These are phyloP conservation scores for Anolis sagrei DNA, from an alignment of 2,113 vertebrate genomes.

Conservation along the genomic window DNA sequence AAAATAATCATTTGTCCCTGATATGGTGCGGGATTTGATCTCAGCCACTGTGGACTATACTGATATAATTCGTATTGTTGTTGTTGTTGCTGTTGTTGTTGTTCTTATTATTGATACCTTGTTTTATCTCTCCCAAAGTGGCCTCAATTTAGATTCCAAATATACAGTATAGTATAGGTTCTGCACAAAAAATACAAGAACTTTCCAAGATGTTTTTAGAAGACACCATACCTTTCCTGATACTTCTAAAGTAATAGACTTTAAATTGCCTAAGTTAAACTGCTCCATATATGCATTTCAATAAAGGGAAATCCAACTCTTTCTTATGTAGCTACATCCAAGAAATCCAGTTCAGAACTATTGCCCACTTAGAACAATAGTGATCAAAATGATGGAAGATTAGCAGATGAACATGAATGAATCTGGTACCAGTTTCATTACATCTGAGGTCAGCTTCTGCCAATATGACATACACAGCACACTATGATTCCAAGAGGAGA, in stretches of 20 bases:
- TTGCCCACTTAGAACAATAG: neutral
- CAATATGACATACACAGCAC: neutral
- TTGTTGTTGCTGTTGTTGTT: too few species aligned
- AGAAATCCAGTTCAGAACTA: neutral
- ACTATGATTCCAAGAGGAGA: too few species aligned
- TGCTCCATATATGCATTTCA: neutral
- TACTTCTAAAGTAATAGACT: neutral
- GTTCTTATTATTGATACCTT: too few species aligned
- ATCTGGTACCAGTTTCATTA: neutral
- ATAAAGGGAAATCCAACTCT: neutral
- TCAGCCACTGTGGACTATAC: neutral
- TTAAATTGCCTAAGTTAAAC: neutral
- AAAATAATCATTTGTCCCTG: neutral
- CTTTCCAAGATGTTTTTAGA: neutral
- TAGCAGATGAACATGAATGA: too few species aligned
- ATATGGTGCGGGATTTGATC: neutral
- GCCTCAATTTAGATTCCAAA: neutral
- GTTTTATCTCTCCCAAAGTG: too few species aligned
- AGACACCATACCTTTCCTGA: neutral
- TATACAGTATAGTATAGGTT: neutral
- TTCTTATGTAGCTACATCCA: too few species aligned
- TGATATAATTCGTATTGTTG: too few species aligned
- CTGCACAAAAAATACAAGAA: neutral
- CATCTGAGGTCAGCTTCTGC: neutral
- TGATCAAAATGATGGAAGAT: neutral